Evolutionary conservation across 2,888 invertebrate genomes (phyloP).

Genomic region (Drosophila yooni): DNA sequence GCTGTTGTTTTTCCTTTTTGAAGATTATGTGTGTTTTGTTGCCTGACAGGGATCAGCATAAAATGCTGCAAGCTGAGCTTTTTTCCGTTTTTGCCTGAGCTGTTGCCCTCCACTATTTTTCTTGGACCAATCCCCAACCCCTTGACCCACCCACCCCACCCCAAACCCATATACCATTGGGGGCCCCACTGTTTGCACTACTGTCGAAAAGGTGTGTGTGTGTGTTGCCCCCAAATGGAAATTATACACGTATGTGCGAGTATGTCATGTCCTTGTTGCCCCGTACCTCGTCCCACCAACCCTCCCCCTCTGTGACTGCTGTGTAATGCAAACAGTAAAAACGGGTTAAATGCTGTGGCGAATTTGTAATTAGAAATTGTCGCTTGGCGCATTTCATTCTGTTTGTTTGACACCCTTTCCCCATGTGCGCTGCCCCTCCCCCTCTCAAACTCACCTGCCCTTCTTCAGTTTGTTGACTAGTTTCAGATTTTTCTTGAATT

Average conservation of each 20-base stretch:
- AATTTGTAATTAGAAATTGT: constrained; percentile 83
- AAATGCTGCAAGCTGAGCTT: constrained; percentile 84
- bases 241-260: constrained; percentile 54
- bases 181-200: constrained; percentile 47
- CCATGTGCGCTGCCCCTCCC: background rate
- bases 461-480: constrained; percentile 13
- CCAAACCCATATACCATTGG: background rate
- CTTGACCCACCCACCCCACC: background rate
- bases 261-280: constrained; percentile 32
- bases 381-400: constrained; percentile 76
- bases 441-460: background rate
- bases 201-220: constrained; percentile 50
- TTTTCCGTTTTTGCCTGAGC: constrained; percentile 47
- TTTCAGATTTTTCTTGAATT: constrained; percentile 48
- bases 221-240: constrained; percentile 43
- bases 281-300: background rate
- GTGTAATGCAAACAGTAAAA: constrained; percentile 65
- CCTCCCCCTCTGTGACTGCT: background rate
- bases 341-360: constrained; percentile 81
- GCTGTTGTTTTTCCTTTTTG: constrained; percentile 83
- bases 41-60: constrained; percentile 85
- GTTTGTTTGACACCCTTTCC: constrained; percentile 60
- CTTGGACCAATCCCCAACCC: constrained; percentile 13
- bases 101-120: constrained; percentile 25
- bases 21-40: constrained; percentile 85